Percentiles rank a stretch among this genome's conserved stretches.
Conservation (phyloP, 1,140 invertebrate genomes). For the Leguminivora glycinivorella region DNA sequence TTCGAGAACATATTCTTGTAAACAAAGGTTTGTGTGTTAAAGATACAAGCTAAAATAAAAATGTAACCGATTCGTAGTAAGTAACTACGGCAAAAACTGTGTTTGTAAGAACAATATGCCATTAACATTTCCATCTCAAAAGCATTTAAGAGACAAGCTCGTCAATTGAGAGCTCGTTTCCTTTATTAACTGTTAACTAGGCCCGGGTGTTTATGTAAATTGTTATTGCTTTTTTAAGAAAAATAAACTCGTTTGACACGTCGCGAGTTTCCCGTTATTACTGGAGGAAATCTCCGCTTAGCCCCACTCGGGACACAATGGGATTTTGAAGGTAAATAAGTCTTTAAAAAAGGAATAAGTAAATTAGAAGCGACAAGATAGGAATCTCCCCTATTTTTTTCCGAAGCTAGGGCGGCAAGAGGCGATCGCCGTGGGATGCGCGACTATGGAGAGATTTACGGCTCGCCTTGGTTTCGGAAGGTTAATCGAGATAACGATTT, state of each 20-base stretch:
- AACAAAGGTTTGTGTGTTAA: slow-evolving; percentile 1
- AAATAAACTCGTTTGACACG: slow-evolving; percentile 72
- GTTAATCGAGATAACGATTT: slow-evolving; percentile 28
- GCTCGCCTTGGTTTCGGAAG: slow-evolving; percentile 20
- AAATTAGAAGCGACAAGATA: slow-evolving; percentile 84
- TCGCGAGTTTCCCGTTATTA: slow-evolving; percentile 69
- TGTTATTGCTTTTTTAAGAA: slow-evolving; percentile 78
- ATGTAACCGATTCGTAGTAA: slow-evolving; percentile 6
- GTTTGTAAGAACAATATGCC: slow-evolving; percentile 69
- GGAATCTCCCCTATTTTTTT: slow-evolving; percentile 82
- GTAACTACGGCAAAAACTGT: slow-evolving; percentile 41
- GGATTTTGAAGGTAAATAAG: slow-evolving; percentile 82
- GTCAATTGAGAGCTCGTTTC: slow-evolving; percentile 74
- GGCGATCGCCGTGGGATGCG: slow-evolving; percentile 62
- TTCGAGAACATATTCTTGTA: neutral
- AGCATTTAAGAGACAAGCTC: slow-evolving; percentile 63
- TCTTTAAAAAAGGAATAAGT: slow-evolving; percentile 83
- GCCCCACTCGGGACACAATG: slow-evolving; percentile 71
- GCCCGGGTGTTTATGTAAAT: slow-evolving; percentile 77
- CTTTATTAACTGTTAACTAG: slow-evolving; percentile 79
- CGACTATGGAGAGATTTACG: slow-evolving; percentile 45
- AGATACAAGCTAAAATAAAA: slow-evolving; percentile 28
- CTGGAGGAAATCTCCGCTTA: slow-evolving; percentile 52
- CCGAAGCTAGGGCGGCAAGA: slow-evolving; percentile 73
- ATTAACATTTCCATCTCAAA: slow-evolving; percentile 73